These are phyloP conservation scores for Pangasius macronema DNA, from an alignment of 2,797 vertebrate species.

Conservation along the genomic window DNA sequence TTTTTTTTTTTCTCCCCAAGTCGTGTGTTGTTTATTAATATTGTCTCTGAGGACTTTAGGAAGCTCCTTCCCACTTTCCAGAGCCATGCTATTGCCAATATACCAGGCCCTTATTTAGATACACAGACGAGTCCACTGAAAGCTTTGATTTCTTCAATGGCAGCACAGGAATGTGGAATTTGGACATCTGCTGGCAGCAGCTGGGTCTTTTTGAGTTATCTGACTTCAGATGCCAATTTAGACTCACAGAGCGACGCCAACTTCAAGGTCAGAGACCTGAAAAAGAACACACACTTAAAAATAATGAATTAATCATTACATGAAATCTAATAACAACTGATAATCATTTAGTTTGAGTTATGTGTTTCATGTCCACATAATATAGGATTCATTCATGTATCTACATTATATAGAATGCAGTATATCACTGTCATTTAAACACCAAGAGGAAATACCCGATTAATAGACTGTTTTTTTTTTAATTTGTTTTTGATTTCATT, in stretches of 20 bases:
- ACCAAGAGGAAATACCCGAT: neutral
- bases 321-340: neutral
- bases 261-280: constrained; percentile 20
- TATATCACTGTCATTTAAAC: neutral
- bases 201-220: constrained; percentile 45
- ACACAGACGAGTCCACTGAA: constrained; percentile 49
- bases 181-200: constrained; percentile 53
- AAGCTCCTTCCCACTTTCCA: neutral
- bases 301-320: neutral
- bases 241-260: neutral
- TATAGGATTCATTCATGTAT: neutral
- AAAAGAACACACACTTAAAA: neutral
- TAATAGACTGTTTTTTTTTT: neutral
- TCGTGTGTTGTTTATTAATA: neutral
- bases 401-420: neutral
- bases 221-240: constrained; percentile 45
- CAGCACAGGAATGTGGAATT: constrained; percentile 53
- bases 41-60: too few relatives aligned
- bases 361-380: neutral
- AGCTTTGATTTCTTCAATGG: constrained; percentile 56
- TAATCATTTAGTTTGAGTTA: neutral
- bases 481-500: constrained; percentile 16
- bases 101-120: constrained; percentile 22
- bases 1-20: too few relatives aligned
- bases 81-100: constrained; percentile 32